A percentile compares a stretch with the other conserved stretches of the same genome.
These are phyloP conservation scores for Nicator chloris DNA, from an alignment of 2,113 vertebrate genomes.

Conservation along the genomic window DNA sequence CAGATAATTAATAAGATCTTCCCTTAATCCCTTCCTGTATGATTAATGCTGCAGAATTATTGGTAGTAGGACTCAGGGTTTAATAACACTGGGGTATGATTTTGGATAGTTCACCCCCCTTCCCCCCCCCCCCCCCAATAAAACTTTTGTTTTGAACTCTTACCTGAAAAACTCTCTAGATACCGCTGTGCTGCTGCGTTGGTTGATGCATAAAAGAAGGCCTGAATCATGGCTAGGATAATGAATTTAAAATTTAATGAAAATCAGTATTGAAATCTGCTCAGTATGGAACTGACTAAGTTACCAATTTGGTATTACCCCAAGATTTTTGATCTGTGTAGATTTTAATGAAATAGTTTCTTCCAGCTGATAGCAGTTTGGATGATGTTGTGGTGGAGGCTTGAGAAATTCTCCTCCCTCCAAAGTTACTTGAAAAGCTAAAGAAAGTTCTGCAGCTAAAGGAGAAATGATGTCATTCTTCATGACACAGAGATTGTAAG, in stretches of 20 bases:
- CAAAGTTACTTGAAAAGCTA: not conserved
- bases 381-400: not conserved
- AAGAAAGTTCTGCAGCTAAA: not conserved
- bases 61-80: not conserved
- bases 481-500: not conserved
- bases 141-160: not conserved
- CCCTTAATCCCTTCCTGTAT: not conserved
- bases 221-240: not conserved
- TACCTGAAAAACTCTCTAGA: not conserved
- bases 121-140: too few relatives aligned
- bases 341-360: not conserved
- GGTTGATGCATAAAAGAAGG: not conserved
- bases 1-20: not conserved
- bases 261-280: not conserved
- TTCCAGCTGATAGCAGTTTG: not conserved
- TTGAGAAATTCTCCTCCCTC: not conserved
- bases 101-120: not conserved
- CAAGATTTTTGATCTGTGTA: not conserved
- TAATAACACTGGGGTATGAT: not conserved
- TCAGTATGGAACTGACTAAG: not conserved
- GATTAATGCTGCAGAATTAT: not conserved
- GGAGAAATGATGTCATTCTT: not conserved
- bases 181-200: not conserved
- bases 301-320: not conserved
- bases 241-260: not conserved